phyloP scores from a whole-genome alignment of 1,140 invertebrate species.

The Pomacea maculata region DNA sequence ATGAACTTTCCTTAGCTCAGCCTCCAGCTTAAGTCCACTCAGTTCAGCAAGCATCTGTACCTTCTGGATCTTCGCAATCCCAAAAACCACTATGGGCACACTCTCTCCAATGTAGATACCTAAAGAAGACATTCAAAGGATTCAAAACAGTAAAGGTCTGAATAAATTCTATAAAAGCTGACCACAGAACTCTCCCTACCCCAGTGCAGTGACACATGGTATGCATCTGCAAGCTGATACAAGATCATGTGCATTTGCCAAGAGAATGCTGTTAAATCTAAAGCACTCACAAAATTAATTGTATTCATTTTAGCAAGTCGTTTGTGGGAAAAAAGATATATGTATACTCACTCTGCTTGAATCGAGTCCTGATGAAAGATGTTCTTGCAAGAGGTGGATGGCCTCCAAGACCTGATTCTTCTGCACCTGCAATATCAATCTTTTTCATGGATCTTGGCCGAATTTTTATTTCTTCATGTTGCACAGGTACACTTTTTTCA shows the following conservation, averaged over 20 bases:
- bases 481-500: background rate
- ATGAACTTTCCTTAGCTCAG: conserved; percentile 86
- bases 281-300: background rate
- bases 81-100: conserved; percentile 79
- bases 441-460: conserved; percentile 31
- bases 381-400: conserved; percentile 43
- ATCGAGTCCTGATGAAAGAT: conserved; percentile 54
- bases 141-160: background rate
- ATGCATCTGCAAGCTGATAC: too few relatives aligned
- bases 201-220: too few relatives aligned
- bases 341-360: conserved; percentile 58
- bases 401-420: conserved; percentile 35
- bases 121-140: conserved; percentile 22
- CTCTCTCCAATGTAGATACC: conserved; percentile 66
- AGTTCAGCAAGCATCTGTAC: conserved; percentile 88
- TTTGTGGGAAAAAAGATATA: background rate
- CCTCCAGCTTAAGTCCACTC: conserved; percentile 91
- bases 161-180: background rate
- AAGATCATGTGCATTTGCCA: too few relatives aligned
- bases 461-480: conserved; percentile 3
- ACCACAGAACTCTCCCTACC: background rate
- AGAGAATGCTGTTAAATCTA: background rate
- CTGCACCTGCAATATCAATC: conserved; percentile 32
- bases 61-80: conserved; percentile 87
- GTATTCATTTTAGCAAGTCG: background rate